Conservation (phyloP, 2,113 vertebrate genomes). For the Spea bombifrons region DNA sequence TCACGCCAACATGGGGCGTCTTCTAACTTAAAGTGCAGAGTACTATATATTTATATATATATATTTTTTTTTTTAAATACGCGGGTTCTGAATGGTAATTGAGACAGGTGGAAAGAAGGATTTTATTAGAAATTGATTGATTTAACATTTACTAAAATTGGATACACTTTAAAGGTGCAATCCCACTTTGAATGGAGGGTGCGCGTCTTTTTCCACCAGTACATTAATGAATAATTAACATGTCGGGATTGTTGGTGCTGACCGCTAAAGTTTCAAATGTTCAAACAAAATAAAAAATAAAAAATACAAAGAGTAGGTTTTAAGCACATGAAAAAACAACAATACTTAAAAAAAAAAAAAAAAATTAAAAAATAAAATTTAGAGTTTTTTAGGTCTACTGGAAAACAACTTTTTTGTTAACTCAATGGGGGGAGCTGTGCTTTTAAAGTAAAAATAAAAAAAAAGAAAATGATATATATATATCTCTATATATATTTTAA, state of each 20-base stretch:
- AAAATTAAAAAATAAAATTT: too few relatives aligned
- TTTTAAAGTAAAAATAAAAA: conserved; percentile 51
- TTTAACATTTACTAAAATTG: conserved; percentile 37
- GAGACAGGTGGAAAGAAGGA: conserved; percentile 36
- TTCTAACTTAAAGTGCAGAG: conserved; percentile 26
- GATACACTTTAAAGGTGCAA: conserved; percentile 41
- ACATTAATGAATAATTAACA: too few relatives aligned
- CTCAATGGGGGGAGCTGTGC: conserved; percentile 27
- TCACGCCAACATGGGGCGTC: neutral
- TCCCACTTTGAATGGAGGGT: neutral
- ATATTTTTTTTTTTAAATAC: conserved; percentile 2
- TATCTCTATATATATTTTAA: neutral
- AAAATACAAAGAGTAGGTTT: neutral
- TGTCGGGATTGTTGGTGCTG: too few relatives aligned
- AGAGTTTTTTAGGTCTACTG: too few relatives aligned
- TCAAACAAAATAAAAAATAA: neutral
- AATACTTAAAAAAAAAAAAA: too few relatives aligned
- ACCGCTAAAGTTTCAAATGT: neutral
- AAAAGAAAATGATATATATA: conserved; percentile 29
- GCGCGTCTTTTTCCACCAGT: too few relatives aligned
- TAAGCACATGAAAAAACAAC: too few relatives aligned
- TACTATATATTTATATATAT: conserved; percentile 25
- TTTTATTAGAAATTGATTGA: conserved; percentile 36
- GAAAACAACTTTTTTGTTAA: too few relatives aligned
- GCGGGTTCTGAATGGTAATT: conserved; percentile 38